Conservation (phyloP, 2,888 invertebrate genomes). For the Amphimallon solstitiale region DNA sequence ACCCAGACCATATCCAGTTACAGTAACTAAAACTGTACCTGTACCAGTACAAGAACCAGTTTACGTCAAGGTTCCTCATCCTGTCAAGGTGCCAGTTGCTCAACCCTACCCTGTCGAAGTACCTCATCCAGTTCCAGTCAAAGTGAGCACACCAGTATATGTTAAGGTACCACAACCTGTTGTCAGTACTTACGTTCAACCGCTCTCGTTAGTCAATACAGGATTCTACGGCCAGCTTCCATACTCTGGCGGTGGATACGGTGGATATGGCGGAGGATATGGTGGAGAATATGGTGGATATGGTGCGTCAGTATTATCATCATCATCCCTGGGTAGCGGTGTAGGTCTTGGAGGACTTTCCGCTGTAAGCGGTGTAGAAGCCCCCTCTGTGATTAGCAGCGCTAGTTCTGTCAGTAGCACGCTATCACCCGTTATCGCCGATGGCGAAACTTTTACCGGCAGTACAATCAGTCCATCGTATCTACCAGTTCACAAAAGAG, state of each 20-base stretch:
- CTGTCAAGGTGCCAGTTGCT: conserved; percentile 47
- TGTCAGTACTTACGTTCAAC: not conserved
- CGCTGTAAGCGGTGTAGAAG: not conserved
- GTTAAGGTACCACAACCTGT: conserved; percentile 50
- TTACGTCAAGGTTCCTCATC: conserved; percentile 44
- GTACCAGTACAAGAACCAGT: conserved; percentile 41
- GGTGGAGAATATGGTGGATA: not conserved
- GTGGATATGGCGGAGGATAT: not conserved
- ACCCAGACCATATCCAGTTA: conserved; percentile 52
- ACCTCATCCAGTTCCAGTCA: conserved; percentile 51
- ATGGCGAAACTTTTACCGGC: conserved; percentile 7
- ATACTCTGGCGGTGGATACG: conserved; percentile 6
- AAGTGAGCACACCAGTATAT: conserved; percentile 46
- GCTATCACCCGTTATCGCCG: not conserved
- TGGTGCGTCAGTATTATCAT: not conserved
- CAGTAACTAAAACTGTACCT: conserved; percentile 45
- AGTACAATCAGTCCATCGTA: conserved; percentile 20
- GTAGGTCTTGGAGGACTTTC: conserved; percentile 20
- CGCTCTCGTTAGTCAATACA: not conserved
- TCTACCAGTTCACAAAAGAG: conserved; percentile 18
- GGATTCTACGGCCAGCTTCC: not conserved
- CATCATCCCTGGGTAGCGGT: not conserved
- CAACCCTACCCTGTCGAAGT: conserved; percentile 55
- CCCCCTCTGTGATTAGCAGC: not conserved
- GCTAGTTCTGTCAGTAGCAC: not conserved